These are phyloP conservation scores for Lophura nycthemera DNA, from an alignment of 2,113 vertebrate species.

Conservation along the genomic window DNA sequence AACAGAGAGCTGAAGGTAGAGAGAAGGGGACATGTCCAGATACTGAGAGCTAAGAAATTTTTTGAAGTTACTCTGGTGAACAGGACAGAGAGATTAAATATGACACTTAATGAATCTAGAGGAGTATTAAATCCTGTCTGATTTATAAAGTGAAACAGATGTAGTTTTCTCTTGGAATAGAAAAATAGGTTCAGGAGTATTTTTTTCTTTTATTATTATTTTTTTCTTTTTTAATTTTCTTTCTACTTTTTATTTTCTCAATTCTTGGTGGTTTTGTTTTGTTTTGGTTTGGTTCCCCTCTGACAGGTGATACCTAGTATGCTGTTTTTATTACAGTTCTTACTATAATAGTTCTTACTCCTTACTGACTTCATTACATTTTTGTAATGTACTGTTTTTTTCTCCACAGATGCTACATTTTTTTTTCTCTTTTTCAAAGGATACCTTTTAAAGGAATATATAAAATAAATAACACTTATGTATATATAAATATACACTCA, in stretches of 20 bases:
- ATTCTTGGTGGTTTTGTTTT: not conserved
- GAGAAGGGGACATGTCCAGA: fast-evolving
- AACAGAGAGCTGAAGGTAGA: not conserved
- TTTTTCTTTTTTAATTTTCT: not conserved
- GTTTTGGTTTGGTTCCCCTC: fast-evolving
- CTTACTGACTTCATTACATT: not conserved
- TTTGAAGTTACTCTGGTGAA: not conserved
- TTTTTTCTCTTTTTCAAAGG: not conserved
- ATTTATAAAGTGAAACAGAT: not conserved
- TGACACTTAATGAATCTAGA: not conserved
- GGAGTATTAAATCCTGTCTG: not conserved
- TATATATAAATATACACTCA: not conserved
- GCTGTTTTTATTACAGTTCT: not conserved
- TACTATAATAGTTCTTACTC: not conserved
- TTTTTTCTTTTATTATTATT: not conserved
- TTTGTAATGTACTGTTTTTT: not conserved
- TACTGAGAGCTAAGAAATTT: not conserved
- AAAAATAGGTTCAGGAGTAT: not conserved
- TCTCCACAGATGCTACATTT: not conserved
- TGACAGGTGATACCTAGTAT: not conserved
- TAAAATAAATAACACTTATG: not conserved
- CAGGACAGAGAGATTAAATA: not conserved
- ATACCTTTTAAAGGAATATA: not conserved
- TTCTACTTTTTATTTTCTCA: not conserved
- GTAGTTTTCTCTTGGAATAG: not conserved